Conservation (phyloP, 2,888 invertebrate genomes). For the Pseudanteris insignis region DNA sequence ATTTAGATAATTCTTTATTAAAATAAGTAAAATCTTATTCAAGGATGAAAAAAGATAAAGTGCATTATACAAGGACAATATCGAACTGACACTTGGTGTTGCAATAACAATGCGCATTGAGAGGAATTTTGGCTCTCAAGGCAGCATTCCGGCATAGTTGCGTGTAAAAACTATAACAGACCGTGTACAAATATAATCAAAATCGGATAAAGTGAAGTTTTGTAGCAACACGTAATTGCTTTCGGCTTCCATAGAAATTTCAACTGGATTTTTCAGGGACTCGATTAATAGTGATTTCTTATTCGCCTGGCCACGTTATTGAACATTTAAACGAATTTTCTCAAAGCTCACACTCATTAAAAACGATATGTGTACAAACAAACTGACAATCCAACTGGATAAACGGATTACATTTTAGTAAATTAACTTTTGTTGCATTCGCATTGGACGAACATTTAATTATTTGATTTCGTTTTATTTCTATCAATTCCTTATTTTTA, state of each 20-base stretch:
- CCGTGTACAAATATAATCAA: slow-evolving; percentile 28
- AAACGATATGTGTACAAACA: no score
- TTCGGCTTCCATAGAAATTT: slow-evolving; percentile 13
- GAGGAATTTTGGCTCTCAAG: slow-evolving; percentile 30
- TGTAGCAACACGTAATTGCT: slow-evolving; percentile 14
- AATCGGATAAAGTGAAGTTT: slow-evolving; percentile 23
- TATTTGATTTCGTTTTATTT: no score
- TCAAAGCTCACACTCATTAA: no score
- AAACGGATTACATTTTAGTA: not conserved
- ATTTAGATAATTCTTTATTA: no score
- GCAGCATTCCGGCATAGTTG: slow-evolving; percentile 31
- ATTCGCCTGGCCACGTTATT: no score
- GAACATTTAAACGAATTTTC: no score
- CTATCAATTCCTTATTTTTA: no score
- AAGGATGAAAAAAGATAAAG: slow-evolving; percentile 28
- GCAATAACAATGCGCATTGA: slow-evolving; percentile 27
- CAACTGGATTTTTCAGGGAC: slow-evolving; percentile 25
- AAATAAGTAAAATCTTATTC: slow-evolving; percentile 17
- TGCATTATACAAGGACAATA: slow-evolving; percentile 25
- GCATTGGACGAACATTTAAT: no score
- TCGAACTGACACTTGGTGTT: slow-evolving; percentile 28
- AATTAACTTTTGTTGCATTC: not conserved
- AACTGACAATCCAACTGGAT: no score
- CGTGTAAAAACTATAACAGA: slow-evolving; percentile 30
- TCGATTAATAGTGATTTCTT: no score